Evolutionary conservation across 2,113 vertebrate species (phyloP), one percentile per base, ranked within the genome.

Genomic region (Ploceus nigricollis): DNA sequence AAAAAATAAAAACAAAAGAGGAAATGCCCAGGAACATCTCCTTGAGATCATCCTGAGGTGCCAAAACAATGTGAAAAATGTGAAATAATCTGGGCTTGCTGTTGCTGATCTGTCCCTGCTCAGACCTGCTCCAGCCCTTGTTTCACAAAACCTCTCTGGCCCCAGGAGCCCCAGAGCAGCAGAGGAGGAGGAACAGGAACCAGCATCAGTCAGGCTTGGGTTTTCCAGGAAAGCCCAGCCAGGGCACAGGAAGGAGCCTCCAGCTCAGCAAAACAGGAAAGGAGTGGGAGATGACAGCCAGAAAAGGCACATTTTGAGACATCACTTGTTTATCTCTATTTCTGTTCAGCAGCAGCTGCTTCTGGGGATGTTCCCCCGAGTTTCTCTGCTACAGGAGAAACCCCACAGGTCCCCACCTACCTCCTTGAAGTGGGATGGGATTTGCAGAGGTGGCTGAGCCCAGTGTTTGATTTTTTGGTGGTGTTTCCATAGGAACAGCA

Each of bases 351-450:
- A n/a, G 11, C 47, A 40, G 5, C n/a, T 24, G 21, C 15, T 21
- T 58, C 9, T 1, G 1, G 31, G 37, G 66, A 20, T 19, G 50
- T 4, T 63, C 25, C 37, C 33, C 60, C 11, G 18, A 24, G 22
- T 17, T 19, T 7, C 60, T 6, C 16, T 10, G 2, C 24, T 1
- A 0, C 51, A 18, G 53, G 11, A 45, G 25, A 20, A 70, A 16
- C 10, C 53, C 8, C 31, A 21, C 15, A n/a, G 5, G 10, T 33
- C 30, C 44, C 9, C n/a, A 91, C 90, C 1, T 73, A 98, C 98
- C 98, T 98, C 97, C 95, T 65, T 27, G 40, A 97, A 95, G 33
- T 98, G 97, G 1, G 47, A 7, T 0, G 98, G 98, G 87, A 98
- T 97, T 21, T 71, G 51, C 31, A 98, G 92, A 4, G 97, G 96